A percentile compares a stretch with the other conserved stretches of the same genome.
Conservation (phyloP, 1,140 invertebrate genomes). For the Plodia interpunctella region DNA sequence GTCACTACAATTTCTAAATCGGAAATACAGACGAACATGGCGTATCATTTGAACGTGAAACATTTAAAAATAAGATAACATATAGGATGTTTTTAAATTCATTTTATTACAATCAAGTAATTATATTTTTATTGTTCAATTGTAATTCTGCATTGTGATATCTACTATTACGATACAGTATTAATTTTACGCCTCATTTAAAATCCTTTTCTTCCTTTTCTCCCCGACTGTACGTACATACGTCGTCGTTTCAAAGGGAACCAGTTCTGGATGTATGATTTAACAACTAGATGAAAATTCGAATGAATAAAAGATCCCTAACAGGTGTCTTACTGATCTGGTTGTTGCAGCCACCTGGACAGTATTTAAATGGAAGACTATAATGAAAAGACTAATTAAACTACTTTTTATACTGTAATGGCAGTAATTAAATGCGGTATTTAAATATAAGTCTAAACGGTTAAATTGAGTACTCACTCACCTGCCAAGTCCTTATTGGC, state of each 20-base stretch:
- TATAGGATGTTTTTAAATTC: too few species aligned
- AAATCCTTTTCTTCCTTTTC: too few species aligned
- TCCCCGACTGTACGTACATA: slow-evolving; percentile 1
- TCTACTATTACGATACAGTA: too few species aligned
- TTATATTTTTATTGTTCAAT: too few species aligned
- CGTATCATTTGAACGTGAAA: too few species aligned
- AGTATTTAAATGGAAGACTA: neutral
- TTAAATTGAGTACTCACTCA: neutral
- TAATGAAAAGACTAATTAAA: neutral
- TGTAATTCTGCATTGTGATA: too few species aligned
- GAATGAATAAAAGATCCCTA: neutral
- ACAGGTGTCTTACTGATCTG: neutral
- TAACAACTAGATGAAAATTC: slow-evolving; percentile 5
- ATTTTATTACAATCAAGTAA: too few species aligned
- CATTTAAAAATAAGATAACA: too few species aligned
- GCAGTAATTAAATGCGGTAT: neutral
- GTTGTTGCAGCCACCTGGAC: neutral
- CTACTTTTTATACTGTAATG: neutral
- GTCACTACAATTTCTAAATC: too few species aligned
- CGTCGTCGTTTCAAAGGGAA: neutral
- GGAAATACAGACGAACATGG: too few species aligned
- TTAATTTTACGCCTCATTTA: too few species aligned
- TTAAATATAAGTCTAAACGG: too few species aligned
- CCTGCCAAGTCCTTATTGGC: neutral
- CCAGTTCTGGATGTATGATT: slow-evolving; percentile 4